Base-by-base conservation (phyloP, 2,888 invertebrate genomes). In the Scaptomyza flava region DNA sequence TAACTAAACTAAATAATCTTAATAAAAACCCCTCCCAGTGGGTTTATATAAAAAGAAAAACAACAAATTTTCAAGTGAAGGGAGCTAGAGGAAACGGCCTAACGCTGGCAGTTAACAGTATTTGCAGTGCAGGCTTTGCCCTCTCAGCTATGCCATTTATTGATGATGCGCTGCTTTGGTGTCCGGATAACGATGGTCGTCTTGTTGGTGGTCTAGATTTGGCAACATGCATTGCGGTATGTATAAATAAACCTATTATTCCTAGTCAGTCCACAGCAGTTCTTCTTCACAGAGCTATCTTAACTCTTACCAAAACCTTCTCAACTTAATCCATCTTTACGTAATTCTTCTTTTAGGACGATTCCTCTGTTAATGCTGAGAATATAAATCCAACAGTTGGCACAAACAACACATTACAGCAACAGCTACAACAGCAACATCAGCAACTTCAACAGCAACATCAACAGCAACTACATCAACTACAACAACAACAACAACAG, bases 161-260 rank as follows among this genome's bases (percentile, higher is more conserved):
- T 93, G 97, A 98, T 94, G 97, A 98, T 94, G 97, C 98, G 92
- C 94, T 97, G 89, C 93, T 96, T 92, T 98, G 98, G 98, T 96
- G 97, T 94, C 96, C 97, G 91, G 97, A 97, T 94, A 97, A 97
- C 93, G 97, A 97, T 93, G 97, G 97, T 92, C 97, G 97, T 93
- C 97, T 97, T 95, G 97, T 97, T 90, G 91, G 91, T 81, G 91
- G 91, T 65, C 87, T 91, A 89, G 97, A 97, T 92, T 94, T 97
- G 91, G 96, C 96, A 87, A 95, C 96, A 92, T 97, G 97, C 93
- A 94, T 97, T 90, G 96, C 96, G 94, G 97, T 96, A 91, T 92
- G 9, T 51, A 51, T n/a, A 23, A 23, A 23, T 23, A 23, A 23
- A 36, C 34, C 12, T n/a, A 36, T 34, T 3, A 12, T 9, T 3